phyloP scores from a whole-genome alignment of 2,888 invertebrate genomes.

The Phyto melanocephala region DNA sequence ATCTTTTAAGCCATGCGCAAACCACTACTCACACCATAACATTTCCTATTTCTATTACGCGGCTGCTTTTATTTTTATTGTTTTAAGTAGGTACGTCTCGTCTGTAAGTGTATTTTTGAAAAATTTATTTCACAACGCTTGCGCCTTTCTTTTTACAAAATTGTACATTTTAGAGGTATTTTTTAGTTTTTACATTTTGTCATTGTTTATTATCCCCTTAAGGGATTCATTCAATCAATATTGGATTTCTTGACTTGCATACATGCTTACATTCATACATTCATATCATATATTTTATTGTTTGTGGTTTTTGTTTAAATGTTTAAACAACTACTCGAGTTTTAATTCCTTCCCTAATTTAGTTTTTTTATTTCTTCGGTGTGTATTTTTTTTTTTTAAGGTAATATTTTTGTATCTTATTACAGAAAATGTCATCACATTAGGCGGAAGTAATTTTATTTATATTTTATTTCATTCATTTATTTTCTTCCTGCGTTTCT shows the following conservation, averaged over 20 bases:
- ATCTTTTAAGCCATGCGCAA: slow-evolving; percentile 41
- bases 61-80: neutral
- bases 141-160: slow-evolving; percentile 27
- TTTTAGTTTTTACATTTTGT: slow-evolving; percentile 21
- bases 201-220: slow-evolving; percentile 55
- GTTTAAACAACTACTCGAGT: slow-evolving; percentile 9
- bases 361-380: neutral
- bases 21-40: neutral
- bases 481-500: slow-evolving; percentile 30
- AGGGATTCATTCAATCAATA: slow-evolving; percentile 51
- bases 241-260: slow-evolving; percentile 24
- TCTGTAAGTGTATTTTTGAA: neutral
- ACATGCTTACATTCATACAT: too few relatives aligned
- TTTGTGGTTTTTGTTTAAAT: slow-evolving; percentile 38
- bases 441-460: slow-evolving; percentile 64
- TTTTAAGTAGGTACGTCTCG: too few relatives aligned
- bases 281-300: neutral
- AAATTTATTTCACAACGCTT: slow-evolving; percentile 58
- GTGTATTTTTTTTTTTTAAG: slow-evolving; percentile 19
- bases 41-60: neutral
- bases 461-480: slow-evolving; percentile 59
- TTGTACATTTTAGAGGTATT: slow-evolving; percentile 13
- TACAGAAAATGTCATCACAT: slow-evolving; percentile 64
- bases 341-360: slow-evolving; percentile 30
- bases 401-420: slow-evolving; percentile 65